Percentiles rank a stretch among this genome's conserved stretches.
phyloP scores from a whole-genome alignment of 2,888 invertebrate species.

The Dryocosmus kuriphilus region DNA sequence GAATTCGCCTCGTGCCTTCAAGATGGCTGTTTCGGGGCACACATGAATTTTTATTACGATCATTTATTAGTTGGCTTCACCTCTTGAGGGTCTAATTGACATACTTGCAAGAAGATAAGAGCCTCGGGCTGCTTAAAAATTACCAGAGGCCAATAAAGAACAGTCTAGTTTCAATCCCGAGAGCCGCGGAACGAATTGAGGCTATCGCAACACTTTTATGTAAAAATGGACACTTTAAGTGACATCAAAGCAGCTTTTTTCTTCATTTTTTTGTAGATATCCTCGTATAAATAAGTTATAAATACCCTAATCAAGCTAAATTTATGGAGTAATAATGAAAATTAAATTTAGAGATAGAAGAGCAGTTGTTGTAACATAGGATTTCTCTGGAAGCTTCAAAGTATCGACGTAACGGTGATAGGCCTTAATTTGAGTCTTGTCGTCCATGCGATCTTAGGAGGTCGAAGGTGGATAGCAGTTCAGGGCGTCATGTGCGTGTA shows the following conservation, averaged over 20 bases:
- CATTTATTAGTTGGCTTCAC: not conserved
- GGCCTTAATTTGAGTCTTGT: too few species aligned
- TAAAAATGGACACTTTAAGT: not conserved
- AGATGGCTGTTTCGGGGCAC: not conserved
- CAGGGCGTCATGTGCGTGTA: too few species aligned
- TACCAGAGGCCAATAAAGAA: conserved; percentile 1
- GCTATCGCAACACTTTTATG: not conserved
- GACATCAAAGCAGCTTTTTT: not conserved
- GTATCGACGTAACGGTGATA: too few species aligned
- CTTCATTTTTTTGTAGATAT: not conserved
- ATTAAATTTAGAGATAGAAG: too few species aligned
- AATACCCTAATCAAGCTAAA: not conserved
- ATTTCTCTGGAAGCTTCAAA: too few species aligned
- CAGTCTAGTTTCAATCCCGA: not conserved
- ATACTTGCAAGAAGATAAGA: not conserved
- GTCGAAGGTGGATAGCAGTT: too few species aligned
- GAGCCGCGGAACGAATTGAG: not conserved
- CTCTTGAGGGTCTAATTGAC: not conserved
- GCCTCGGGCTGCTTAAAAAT: not conserved
- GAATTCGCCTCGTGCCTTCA: not conserved
- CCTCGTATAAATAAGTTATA: not conserved
- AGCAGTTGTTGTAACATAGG: too few species aligned
- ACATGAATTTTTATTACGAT: conserved; percentile 7
- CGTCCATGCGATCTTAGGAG: too few species aligned
- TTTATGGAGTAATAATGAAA: too few species aligned